A percentile compares a stretch with the other conserved stretches of the same genome.
Conservation (phyloP, 53 echinoderm and acorn worm species). For the Holothuria scabra region DNA sequence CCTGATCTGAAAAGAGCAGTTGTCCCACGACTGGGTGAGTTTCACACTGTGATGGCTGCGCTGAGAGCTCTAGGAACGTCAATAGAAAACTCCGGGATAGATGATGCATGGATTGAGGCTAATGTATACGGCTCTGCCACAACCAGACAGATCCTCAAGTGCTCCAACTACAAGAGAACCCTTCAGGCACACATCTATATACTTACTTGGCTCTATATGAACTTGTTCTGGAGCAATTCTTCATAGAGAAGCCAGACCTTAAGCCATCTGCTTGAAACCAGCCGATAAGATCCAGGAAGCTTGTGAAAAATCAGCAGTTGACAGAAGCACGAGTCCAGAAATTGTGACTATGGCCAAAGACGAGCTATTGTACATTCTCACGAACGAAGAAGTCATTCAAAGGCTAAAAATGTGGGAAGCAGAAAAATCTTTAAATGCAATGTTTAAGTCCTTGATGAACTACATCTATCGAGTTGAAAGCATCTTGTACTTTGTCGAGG, state of each 20-base stretch:
- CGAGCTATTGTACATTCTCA: conserved; percentile 47
- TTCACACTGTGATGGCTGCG: conserved; percentile 71
- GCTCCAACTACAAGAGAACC: conserved; percentile 62
- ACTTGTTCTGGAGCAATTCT: conserved; percentile 63
- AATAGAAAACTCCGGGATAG: conserved; percentile 74
- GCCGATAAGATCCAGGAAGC: conserved; percentile 39
- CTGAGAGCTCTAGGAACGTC: conserved; percentile 68
- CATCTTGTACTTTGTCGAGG: conserved; percentile 50
- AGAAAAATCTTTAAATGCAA: conserved; percentile 55
- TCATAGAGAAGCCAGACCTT: conserved; percentile 61
- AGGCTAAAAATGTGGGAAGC: conserved; percentile 55
- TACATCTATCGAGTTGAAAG: conserved; percentile 59
- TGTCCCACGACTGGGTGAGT: conserved; percentile 70
- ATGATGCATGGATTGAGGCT: conserved; percentile 79
- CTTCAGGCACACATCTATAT: conserved; percentile 61
- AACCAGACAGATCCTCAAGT: conserved; percentile 67
- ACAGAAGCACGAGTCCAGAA: conserved; percentile 42
- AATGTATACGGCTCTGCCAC: conserved; percentile 69
- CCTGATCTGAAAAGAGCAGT: too few relatives aligned
- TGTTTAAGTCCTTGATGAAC: conserved; percentile 73
- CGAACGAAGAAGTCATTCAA: conserved; percentile 50
- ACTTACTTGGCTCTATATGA: conserved; percentile 66
- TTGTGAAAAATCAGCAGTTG: too few relatives aligned
- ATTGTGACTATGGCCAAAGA: conserved; percentile 47
- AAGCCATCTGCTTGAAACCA: conserved; percentile 60